Evolutionary conservation across 1,140 invertebrate species (phyloP).

Genomic region (Bombus affinis): DNA sequence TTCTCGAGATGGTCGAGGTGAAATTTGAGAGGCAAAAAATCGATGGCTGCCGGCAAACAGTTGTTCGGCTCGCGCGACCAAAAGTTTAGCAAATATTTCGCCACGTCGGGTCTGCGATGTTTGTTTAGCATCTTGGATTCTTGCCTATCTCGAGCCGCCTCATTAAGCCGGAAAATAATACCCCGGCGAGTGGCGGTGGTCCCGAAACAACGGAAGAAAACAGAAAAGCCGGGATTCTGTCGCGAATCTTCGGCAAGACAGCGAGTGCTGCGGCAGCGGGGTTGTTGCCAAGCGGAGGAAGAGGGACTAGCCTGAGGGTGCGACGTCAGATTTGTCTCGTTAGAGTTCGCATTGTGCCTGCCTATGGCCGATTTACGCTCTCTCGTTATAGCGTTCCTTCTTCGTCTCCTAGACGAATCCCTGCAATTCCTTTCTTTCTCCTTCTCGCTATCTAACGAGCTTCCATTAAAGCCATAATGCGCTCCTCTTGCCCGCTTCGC

Average conservation of each 20-base stretch:
- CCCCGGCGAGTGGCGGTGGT: neutral
- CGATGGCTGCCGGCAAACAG: neutral
- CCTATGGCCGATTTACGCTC: slow-evolving; percentile 74
- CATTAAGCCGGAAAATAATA: slow-evolving; percentile 49
- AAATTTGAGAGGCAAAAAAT: neutral
- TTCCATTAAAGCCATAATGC: slow-evolving; percentile 62
- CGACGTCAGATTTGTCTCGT: slow-evolving; percentile 82
- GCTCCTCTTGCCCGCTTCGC: neutral
- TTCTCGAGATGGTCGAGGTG: neutral
- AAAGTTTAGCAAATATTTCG: neutral
- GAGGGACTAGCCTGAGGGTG: slow-evolving; percentile 66
- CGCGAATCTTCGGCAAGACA: slow-evolving; percentile 43
- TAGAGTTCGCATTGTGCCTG: slow-evolving; percentile 81
- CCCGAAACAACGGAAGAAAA: slow-evolving; percentile 12
- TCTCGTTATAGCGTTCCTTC: slow-evolving; percentile 43
- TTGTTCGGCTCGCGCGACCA: neutral
- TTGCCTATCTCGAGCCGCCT: slow-evolving; percentile 11
- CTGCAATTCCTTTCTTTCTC: slow-evolving; percentile 17
- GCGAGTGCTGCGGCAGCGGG: neutral
- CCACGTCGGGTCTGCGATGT: neutral
- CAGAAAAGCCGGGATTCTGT: slow-evolving; percentile 9
- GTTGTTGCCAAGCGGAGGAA: slow-evolving; percentile 38
- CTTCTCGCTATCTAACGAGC: slow-evolving; percentile 65
- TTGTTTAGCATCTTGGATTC: slow-evolving; percentile 41
- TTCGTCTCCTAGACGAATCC: neutral